These are phyloP conservation scores for Cantharis nigra DNA, from an alignment of 2,888 invertebrate species.

Conservation along the genomic window DNA sequence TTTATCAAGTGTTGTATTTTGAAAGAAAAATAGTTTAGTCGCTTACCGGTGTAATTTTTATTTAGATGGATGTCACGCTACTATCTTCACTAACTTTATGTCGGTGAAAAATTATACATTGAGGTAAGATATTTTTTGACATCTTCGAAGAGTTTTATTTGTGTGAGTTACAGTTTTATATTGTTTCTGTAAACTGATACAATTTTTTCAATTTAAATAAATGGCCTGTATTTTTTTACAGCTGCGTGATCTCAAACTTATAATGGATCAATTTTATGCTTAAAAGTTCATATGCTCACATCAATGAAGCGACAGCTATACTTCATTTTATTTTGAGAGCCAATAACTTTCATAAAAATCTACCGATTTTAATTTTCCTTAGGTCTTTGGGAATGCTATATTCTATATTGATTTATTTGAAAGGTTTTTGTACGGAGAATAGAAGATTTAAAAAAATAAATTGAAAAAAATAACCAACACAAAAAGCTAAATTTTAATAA, in stretches of 20 bases:
- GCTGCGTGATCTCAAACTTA: neutral
- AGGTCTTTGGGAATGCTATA: neutral
- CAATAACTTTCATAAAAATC: neutral
- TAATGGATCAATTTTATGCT: neutral
- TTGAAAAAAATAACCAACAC: too few relatives aligned
- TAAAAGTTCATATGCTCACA: neutral
- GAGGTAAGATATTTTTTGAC: neutral
- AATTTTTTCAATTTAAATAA: neutral
- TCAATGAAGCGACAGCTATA: neutral
- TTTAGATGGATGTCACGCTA: neutral
- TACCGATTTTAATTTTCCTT: neutral
- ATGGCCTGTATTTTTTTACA: neutral
- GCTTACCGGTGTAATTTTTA: neutral
- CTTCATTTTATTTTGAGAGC: neutral
- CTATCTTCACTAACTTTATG: neutral
- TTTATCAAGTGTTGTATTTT: neutral
- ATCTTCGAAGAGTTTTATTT: neutral
- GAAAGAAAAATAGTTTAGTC: neutral
- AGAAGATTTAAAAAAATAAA: too few relatives aligned
- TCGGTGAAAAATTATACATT: neutral
- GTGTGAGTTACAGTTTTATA: neutral
- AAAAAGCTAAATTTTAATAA: too few relatives aligned
- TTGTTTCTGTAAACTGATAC: neutral
- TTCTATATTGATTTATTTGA: neutral
- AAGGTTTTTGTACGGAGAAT: neutral